Conservation (phyloP, 2,888 invertebrate species). For the Epsilonema sp. region DNA sequence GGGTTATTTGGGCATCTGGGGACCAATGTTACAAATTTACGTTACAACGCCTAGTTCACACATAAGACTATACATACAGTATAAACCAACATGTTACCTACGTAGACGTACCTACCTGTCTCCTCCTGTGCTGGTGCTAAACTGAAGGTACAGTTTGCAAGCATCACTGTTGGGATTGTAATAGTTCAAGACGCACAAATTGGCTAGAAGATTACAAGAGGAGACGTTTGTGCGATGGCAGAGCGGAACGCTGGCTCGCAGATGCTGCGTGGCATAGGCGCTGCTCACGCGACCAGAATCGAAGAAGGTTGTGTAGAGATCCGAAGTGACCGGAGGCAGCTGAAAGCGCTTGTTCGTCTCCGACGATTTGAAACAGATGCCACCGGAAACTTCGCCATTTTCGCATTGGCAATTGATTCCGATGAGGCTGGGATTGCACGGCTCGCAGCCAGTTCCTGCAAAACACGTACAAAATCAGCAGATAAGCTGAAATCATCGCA, state of each 20-base stretch:
- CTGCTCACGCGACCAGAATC: not conserved
- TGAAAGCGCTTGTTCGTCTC: not conserved
- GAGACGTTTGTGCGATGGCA: conserved; percentile 27
- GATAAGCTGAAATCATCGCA: no score
- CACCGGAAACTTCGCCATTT: not conserved
- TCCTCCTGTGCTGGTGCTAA: not conserved
- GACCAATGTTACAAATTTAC: no score
- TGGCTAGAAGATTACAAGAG: conserved; percentile 47
- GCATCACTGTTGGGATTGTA: conserved; percentile 28
- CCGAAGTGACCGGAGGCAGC: not conserved
- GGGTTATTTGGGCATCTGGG: no score
- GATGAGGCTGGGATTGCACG: not conserved
- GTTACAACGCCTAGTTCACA: no score
- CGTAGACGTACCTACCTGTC: no score
- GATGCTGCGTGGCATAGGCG: not conserved
- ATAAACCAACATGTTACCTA: no score
- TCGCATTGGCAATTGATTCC: not conserved
- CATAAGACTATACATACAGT: no score
- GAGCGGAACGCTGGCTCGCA: not conserved
- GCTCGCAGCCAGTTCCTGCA: not conserved
- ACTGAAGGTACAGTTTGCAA: conserved; percentile 8
- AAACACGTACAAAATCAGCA: no score
- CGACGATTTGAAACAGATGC: not conserved
- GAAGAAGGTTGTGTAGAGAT: not conserved
- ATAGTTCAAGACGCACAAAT: conserved; percentile 42